Conservation (phyloP, 2,113 vertebrate species). For the Gymnocephalus cernua region DNA sequence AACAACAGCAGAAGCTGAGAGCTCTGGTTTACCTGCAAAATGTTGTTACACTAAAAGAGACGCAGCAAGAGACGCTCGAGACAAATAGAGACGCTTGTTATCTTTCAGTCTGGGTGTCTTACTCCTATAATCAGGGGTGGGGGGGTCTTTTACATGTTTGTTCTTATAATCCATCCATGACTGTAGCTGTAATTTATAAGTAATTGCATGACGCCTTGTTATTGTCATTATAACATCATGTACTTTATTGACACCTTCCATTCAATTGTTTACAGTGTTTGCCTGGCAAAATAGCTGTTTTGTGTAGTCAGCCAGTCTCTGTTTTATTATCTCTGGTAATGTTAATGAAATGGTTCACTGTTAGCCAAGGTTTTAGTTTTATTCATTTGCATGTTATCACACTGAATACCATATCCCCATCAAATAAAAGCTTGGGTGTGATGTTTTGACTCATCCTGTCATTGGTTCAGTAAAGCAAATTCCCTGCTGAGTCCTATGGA, state of each 20-base stretch:
- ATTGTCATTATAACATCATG: background rate
- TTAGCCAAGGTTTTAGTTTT: background rate
- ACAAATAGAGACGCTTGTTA: background rate
- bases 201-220: slow-evolving; percentile 6
- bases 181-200: slow-evolving; percentile 1
- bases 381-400: background rate
- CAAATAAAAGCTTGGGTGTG: background rate
- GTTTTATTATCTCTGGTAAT: slow-evolving; percentile 54
- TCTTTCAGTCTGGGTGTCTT: background rate
- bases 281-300: background rate
- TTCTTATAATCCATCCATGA: slow-evolving; percentile 14
- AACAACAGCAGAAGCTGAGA: background rate
- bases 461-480: background rate
- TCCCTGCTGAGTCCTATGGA: background rate
- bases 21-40: background rate
- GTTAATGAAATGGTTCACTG: slow-evolving; percentile 39
- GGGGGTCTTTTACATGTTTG: no score
- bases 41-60: background rate
- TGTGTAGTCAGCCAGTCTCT: slow-evolving; percentile 1
- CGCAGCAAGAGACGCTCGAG: background rate
- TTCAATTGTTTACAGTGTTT: background rate
- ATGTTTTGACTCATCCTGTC: background rate
- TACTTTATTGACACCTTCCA: slow-evolving; percentile 1
- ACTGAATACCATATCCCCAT: background rate
- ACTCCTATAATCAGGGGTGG: background rate